Conservation (phyloP, 2,888 invertebrate genomes). For the Synanthedon formicaeformis region DNA sequence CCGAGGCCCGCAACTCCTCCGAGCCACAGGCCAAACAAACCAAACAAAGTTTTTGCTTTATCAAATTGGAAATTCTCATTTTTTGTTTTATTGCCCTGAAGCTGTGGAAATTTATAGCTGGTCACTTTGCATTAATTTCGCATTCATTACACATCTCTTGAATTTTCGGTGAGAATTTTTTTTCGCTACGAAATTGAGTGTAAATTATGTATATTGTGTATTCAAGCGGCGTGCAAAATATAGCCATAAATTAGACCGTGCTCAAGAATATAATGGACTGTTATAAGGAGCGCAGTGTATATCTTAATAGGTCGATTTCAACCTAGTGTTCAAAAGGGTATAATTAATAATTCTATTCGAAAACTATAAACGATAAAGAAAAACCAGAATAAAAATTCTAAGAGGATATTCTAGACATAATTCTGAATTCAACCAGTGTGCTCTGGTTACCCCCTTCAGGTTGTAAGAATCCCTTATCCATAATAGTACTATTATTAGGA, state of each 20-base stretch:
- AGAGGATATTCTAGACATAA: too few species aligned
- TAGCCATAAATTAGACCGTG: slow-evolving; percentile 10
- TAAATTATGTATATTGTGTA: slow-evolving; percentile 31
- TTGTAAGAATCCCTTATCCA: too few species aligned
- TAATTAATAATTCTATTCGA: background rate
- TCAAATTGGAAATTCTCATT: slow-evolving; percentile 62
- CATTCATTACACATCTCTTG: slow-evolving; percentile 59
- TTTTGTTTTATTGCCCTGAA: slow-evolving; percentile 60
- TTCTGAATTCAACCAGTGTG: too few species aligned
- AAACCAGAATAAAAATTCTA: too few species aligned
- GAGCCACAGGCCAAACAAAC: slow-evolving; percentile 57
- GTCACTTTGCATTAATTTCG: slow-evolving; percentile 64
- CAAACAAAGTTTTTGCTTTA: slow-evolving; percentile 63
- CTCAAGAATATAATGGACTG: slow-evolving; percentile 8
- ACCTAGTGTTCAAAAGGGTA: background rate
- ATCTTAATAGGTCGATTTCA: background rate
- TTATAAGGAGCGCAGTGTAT: slow-evolving; percentile 1
- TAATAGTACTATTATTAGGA: too few species aligned
- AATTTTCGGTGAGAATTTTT: slow-evolving; percentile 40
- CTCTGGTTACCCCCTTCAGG: too few species aligned
- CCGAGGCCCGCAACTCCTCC: slow-evolving; percentile 22
- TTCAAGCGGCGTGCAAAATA: slow-evolving; percentile 18
- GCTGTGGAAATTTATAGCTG: slow-evolving; percentile 57
- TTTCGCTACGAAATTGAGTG: slow-evolving; percentile 30
- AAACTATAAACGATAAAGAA: too few species aligned